These are phyloP conservation scores for Phaethon lepturus DNA, from an alignment of 2,113 vertebrate genomes.

Conservation along the genomic window DNA sequence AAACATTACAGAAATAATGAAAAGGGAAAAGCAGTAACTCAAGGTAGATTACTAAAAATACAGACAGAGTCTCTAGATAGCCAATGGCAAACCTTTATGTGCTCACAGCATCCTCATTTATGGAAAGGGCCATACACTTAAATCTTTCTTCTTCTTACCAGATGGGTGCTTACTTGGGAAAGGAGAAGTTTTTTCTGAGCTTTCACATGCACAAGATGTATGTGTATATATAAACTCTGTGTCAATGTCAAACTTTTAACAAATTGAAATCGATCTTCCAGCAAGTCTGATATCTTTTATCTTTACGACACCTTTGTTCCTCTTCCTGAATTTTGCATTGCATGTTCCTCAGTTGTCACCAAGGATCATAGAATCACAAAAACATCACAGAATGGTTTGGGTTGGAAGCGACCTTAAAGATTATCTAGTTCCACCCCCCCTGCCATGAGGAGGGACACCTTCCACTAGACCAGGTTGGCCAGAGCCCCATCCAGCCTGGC, in stretches of 20 bases:
- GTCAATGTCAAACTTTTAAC: not conserved
- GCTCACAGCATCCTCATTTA: not conserved
- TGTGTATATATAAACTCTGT: not conserved
- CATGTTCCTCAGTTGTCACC: too few relatives aligned
- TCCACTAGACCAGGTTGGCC: too few relatives aligned
- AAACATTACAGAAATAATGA: not conserved
- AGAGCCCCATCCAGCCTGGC: too few relatives aligned
- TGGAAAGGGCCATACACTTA: not conserved
- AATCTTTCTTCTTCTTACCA: slow-evolving; percentile 30
- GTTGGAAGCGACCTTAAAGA: too few relatives aligned
- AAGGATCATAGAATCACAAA: too few relatives aligned
- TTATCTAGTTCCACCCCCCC: too few relatives aligned
- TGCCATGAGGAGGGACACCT: too few relatives aligned
- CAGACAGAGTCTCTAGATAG: not conserved
- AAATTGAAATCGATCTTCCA: not conserved
- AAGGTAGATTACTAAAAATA: not conserved
- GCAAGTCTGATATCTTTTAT: not conserved
- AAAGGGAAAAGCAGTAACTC: not conserved
- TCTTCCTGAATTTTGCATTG: too few relatives aligned
- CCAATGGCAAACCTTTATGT: not conserved
- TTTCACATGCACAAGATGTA: not conserved
- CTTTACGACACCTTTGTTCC: too few relatives aligned
- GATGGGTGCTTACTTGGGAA: not conserved
- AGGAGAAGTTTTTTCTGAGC: not conserved
- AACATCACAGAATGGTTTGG: too few relatives aligned